Evolutionary conservation across 2,113 vertebrate genomes (phyloP).

Genomic region (Alces alces): DNA sequence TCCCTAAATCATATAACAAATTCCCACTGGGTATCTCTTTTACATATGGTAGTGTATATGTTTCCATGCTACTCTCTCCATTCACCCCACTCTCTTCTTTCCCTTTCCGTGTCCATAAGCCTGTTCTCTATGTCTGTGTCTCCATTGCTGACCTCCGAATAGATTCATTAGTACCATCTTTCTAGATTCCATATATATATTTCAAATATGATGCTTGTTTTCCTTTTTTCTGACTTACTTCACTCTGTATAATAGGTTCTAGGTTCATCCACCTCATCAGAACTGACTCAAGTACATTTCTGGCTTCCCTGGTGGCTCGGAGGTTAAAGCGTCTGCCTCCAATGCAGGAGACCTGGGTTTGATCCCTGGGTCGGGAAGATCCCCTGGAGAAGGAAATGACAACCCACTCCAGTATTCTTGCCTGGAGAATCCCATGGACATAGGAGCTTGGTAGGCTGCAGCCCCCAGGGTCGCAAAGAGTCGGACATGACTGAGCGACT

Average conservation of each 20-base stretch:
- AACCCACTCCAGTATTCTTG: too few relatives aligned
- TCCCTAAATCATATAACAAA: neutral
- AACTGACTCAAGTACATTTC: neutral
- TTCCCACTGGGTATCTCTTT: neutral
- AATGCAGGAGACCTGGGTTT: too few relatives aligned
- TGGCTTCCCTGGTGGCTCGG: too few relatives aligned
- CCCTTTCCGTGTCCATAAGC: neutral
- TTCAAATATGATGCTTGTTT: neutral
- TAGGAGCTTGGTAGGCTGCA: too few relatives aligned
- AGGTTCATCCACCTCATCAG: neutral
- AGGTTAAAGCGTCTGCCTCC: too few relatives aligned
- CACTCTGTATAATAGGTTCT: neutral
- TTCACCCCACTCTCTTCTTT: neutral
- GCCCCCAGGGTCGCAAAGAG: too few relatives aligned
- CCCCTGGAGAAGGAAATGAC: too few relatives aligned
- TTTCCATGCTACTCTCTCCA: neutral
- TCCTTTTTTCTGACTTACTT: neutral
- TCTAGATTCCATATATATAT: neutral
- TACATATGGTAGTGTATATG: neutral
- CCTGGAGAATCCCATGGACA: too few relatives aligned
- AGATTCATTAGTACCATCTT: neutral
- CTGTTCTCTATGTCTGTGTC: neutral
- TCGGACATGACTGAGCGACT: too few relatives aligned
- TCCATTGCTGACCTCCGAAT: neutral
- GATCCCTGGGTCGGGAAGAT: too few relatives aligned